Percentiles rank a stretch among this genome's conserved stretches.
Evolutionary conservation across 2,797 vertebrate genomes (phyloP).

Genomic region (Mus caroli): DNA sequence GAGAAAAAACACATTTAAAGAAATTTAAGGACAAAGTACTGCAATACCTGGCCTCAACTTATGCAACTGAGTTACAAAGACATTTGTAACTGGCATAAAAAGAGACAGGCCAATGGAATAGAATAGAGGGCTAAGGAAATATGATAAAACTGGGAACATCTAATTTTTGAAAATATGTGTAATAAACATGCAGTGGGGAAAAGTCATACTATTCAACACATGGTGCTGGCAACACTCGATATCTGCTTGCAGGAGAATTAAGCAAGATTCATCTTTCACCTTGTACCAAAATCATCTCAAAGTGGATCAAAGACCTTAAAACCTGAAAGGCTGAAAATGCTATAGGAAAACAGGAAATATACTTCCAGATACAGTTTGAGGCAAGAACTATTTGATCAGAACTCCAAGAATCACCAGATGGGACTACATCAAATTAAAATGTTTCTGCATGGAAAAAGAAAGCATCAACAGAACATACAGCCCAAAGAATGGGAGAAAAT

Average conservation of each 20-base stretch:
- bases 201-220: not conserved
- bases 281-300: not conserved
- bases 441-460: not conserved
- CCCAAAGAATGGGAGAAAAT: not conserved
- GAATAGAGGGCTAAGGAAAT: not conserved
- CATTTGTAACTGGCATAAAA: not conserved
- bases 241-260: not conserved
- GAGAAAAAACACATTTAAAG: not conserved
- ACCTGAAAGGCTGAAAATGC: not conserved
- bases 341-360: not conserved
- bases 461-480: not conserved
- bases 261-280: not conserved
- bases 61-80: not conserved
- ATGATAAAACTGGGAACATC: not conserved
- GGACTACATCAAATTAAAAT: not conserved
- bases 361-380: not conserved
- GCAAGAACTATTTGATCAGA: not conserved
- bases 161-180: not conserved
- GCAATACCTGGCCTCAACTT: not conserved
- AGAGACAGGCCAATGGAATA: not conserved
- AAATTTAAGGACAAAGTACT: not conserved
- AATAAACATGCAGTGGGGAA: not conserved
- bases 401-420: constrained; percentile 10
- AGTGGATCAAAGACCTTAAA: not conserved
- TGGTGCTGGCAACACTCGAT: not conserved